These are phyloP conservation scores for Steinernema scapterisci DNA, from an alignment of 2,888 invertebrate genomes.

Conservation along the genomic window DNA sequence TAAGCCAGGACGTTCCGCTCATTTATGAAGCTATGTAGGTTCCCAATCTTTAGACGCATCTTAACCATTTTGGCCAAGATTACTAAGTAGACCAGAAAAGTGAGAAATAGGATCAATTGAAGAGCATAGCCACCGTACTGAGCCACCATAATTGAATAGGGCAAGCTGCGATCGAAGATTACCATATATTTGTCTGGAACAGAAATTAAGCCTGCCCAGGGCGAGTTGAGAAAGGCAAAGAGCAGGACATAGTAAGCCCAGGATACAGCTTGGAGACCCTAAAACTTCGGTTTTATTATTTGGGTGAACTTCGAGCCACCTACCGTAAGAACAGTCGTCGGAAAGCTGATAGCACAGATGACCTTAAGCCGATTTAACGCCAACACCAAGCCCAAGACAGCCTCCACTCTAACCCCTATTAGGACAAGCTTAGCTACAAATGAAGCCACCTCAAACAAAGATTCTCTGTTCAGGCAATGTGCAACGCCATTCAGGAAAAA, in stretches of 20 bases:
- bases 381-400: neutral
- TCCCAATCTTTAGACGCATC: neutral
- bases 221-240: neutral
- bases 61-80: neutral
- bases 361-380: neutral
- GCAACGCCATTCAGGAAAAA: neutral
- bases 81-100: neutral
- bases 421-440: neutral
- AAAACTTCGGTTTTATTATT: neutral
- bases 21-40: neutral
- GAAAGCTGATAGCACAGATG: neutral
- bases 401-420: neutral
- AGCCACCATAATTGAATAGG: neutral
- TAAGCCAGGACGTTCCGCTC: neutral
- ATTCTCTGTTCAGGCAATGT: neutral
- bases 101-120: neutral
- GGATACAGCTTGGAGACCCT: neutral
- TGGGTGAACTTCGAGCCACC: neutral
- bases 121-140: neutral
- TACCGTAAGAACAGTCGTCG: neutral
- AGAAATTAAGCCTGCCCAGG: neutral
- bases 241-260: neutral
- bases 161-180: neutral
- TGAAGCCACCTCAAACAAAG: neutral
- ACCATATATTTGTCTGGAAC: neutral